Percentiles rank a stretch among this genome's conserved stretches.
phyloP scores from a whole-genome alignment of 2,113 vertebrate genomes.

The Bubalus kerabau region DNA sequence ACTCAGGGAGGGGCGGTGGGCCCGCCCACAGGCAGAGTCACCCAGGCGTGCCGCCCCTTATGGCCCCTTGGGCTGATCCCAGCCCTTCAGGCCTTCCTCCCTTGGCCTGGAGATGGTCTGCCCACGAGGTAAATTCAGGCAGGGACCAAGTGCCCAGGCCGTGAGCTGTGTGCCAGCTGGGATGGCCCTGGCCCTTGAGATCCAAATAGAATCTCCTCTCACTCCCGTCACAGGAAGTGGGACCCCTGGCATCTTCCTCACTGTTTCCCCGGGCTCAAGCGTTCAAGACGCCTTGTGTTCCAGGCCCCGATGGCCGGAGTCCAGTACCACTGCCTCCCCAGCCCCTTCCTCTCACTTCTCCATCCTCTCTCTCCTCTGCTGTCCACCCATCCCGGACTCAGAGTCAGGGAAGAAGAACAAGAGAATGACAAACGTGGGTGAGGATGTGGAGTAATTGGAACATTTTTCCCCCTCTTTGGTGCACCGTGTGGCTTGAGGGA shows the following conservation, averaged over 20 bases:
- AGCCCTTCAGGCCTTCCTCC: neutral
- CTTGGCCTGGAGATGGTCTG: neutral
- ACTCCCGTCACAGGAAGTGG: neutral
- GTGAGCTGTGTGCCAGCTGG: neutral
- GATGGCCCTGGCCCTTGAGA: neutral
- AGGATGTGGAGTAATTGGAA: neutral
- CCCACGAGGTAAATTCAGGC: neutral
- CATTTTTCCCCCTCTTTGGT: neutral
- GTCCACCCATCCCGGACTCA: too few relatives aligned
- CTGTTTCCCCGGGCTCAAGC: neutral
- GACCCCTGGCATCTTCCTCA: neutral
- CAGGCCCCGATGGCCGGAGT: neutral
- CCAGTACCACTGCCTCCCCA: neutral
- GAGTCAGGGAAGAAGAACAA: neutral
- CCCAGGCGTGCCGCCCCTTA: accelerated
- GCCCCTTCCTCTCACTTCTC: neutral
- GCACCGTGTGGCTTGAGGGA: neutral
- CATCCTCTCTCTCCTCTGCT: too few relatives aligned
- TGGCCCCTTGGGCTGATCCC: accelerated
- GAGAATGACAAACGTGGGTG: neutral
- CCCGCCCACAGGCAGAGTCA: neutral
- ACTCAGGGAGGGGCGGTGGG: neutral
- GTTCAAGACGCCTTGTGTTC: neutral
- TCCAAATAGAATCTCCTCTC: neutral
- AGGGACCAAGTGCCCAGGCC: neutral